phyloP scores from a whole-genome alignment of 2,113 vertebrate genomes.

The Oncorhynchus tshawytscha region DNA sequence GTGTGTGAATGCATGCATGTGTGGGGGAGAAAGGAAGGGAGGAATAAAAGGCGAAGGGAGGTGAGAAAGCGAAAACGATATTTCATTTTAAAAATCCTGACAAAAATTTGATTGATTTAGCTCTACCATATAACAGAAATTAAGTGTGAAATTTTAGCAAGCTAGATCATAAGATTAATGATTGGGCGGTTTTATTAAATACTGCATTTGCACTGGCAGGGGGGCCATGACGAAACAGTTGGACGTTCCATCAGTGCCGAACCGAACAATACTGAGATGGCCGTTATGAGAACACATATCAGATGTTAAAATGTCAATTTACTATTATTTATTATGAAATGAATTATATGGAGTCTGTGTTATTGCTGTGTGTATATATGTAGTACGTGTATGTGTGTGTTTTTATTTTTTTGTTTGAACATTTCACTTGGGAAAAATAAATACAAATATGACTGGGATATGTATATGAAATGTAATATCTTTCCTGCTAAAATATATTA shows the following conservation, averaged over 20 bases:
- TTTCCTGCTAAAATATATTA: conserved; percentile 13
- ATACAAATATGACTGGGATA: conserved; percentile 73
- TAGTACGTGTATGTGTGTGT: too few relatives aligned
- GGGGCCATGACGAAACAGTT: too few relatives aligned
- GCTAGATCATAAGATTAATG: neutral
- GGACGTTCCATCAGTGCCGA: too few relatives aligned
- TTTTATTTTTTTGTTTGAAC: too few relatives aligned
- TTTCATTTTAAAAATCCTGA: neutral
- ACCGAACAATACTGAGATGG: too few relatives aligned
- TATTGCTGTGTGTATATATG: too few relatives aligned
- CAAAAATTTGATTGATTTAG: neutral
- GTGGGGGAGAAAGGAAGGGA: conserved; percentile 53
- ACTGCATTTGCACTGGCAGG: neutral
- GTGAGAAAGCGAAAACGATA: conserved; percentile 34
- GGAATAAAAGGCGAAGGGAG: conserved; percentile 20
- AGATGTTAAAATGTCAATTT: too few relatives aligned
- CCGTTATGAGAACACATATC: too few relatives aligned
- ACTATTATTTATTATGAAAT: neutral
- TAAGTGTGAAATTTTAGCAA: neutral
- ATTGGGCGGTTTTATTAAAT: neutral
- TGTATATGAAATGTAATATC: conserved; percentile 70
- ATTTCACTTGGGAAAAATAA: too few relatives aligned
- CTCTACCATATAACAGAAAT: neutral
- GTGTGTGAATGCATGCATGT: conserved; percentile 44
- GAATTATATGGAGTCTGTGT: neutral